Percentiles rank a stretch among this genome's conserved stretches.
Conservation (phyloP, 2,797 vertebrate genomes). For the Etheostoma nigrum region DNA sequence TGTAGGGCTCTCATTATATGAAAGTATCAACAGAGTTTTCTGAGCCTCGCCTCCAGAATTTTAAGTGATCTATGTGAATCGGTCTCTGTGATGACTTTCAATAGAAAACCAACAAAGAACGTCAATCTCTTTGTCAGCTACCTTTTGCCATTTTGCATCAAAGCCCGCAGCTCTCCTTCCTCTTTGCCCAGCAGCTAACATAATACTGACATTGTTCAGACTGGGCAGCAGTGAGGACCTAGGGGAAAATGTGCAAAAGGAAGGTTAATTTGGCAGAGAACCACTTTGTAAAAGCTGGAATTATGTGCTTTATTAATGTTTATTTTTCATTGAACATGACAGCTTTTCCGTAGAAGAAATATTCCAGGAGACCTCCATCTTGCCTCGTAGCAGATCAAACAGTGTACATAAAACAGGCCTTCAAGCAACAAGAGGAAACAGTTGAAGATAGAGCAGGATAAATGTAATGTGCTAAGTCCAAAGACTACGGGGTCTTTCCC, state of each 20-base stretch:
- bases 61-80: constrained; percentile 84
- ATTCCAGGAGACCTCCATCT: constrained; percentile 54
- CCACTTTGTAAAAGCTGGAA: constrained; percentile 63
- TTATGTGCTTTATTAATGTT: constrained; percentile 70
- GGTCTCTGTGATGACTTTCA: constrained; percentile 75
- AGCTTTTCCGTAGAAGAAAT: constrained; percentile 57
- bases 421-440: constrained; percentile 64
- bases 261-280: constrained; percentile 68
- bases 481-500: constrained; percentile 65
- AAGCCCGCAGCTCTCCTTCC: constrained; percentile 71
- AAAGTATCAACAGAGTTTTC: constrained; percentile 72
- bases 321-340: constrained; percentile 72
- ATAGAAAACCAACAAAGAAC: constrained; percentile 72
- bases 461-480: constrained; percentile 62
- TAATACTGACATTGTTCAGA: constrained; percentile 82
- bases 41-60: constrained; percentile 77
- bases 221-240: constrained; percentile 66
- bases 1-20: constrained; percentile 75
- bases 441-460: constrained; percentile 65
- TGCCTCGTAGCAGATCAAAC: constrained; percentile 42
- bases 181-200: constrained; percentile 73
- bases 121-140: constrained; percentile 78
- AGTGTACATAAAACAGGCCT: constrained; percentile 66
- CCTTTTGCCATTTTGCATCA: constrained; percentile 78
- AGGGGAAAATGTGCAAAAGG: constrained; percentile 60